A percentile compares a stretch with the other conserved stretches of the same genome.
Conservation (phyloP, 1,140 invertebrate genomes). For the Frieseomelitta varia region DNA sequence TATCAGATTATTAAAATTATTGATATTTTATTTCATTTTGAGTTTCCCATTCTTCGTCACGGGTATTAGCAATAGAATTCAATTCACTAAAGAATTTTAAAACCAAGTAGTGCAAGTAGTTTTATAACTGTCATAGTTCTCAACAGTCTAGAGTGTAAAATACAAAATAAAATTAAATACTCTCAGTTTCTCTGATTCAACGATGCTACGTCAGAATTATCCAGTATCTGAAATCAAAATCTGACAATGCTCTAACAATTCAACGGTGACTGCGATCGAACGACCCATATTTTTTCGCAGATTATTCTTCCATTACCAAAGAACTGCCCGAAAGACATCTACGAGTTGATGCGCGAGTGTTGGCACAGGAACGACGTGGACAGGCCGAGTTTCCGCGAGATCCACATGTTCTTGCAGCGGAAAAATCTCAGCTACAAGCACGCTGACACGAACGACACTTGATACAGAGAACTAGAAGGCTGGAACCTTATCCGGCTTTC, state of each 20-base stretch:
- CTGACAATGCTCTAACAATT: not conserved
- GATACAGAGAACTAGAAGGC: slow-evolving; percentile 79
- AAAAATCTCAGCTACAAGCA: slow-evolving; percentile 93
- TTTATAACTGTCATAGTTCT: too few species aligned
- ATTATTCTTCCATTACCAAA: slow-evolving; percentile 88
- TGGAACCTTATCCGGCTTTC: slow-evolving; percentile 79
- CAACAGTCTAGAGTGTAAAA: too few species aligned
- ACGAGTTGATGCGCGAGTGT: slow-evolving; percentile 96
- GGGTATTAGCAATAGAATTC: too few species aligned
- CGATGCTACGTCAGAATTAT: not conserved
- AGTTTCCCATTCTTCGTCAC: too few species aligned
- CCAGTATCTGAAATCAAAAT: not conserved
- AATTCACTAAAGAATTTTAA: too few species aligned
- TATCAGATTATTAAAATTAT: too few species aligned
- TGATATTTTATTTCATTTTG: too few species aligned
- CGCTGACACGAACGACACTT: slow-evolving; percentile 75
- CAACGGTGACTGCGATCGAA: not conserved
- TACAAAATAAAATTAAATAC: not conserved
- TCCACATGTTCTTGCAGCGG: slow-evolving; percentile 94
- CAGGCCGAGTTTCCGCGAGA: slow-evolving; percentile 94
- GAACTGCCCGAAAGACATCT: slow-evolving; percentile 94
- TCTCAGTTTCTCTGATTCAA: too few species aligned
- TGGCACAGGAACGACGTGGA: slow-evolving; percentile 93
- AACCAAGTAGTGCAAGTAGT: too few species aligned
- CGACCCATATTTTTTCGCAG: slow-evolving; percentile 77